phyloP scores from a whole-genome alignment of 2,888 invertebrate genomes.

The Phortica magna region DNA sequence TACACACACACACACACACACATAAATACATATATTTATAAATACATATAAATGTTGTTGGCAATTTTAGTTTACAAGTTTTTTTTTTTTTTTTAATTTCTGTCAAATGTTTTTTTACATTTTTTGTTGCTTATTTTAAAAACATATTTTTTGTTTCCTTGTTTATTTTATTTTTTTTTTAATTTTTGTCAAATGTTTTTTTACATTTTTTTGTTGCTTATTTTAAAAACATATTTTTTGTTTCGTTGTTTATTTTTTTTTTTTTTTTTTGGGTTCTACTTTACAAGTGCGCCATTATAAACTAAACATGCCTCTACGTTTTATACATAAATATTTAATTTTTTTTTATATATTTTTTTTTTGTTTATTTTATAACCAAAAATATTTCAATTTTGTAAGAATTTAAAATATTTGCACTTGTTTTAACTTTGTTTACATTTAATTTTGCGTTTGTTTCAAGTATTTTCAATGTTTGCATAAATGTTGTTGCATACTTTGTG shows the following conservation, averaged over 20 bases:
- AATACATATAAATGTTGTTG: neutral
- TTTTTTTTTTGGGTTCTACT: too few relatives aligned
- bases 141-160: neutral
- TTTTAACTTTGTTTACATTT: neutral
- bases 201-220: neutral
- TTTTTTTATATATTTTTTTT: neutral
- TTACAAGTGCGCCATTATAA: conserved; percentile 21
- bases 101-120: neutral
- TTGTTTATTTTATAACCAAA: neutral
- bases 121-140: neutral
- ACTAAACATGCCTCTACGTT: conserved; percentile 9
- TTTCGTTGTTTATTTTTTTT: neutral
- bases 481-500: neutral
- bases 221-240: neutral
- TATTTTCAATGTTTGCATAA: neutral
- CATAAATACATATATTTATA: neutral
- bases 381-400: conserved; percentile 5
- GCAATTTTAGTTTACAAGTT: neutral
- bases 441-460: neutral
- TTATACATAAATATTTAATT: conserved; percentile 21
- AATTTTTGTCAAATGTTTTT: neutral
- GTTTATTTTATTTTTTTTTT: conserved; percentile 4
- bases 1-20: neutral
- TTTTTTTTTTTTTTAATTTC: neutral
- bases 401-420: neutral